Base-by-base conservation (phyloP, 2,797 vertebrate species). In the Notolabrus celidotus region DNA sequence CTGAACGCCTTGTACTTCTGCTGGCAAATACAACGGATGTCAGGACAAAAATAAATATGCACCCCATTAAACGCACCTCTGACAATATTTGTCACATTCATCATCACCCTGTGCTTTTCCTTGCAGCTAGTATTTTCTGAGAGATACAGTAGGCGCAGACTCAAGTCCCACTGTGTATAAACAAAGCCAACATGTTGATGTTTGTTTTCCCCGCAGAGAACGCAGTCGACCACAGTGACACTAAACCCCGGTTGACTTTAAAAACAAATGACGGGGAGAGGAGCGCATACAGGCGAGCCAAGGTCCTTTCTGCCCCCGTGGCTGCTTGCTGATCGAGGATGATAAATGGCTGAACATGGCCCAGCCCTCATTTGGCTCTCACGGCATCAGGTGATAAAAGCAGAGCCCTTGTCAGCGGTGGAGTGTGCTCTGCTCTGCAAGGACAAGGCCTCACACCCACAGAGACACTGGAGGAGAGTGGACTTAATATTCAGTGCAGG, bases 311-410 rank as follows among this genome's bases (percentile, higher is more conserved):
- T 83, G 87, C 89, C 86, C 85, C 88, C 43, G 73, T 82, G 86
- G 88, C 84, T 80, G 86, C 84, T 80, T 74, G 7, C 84, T 76
- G 88, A 88, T 87, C 51, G 50, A 22, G 20, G 80, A 90, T 93
- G 92, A 94, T 93, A 80, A 92, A 94, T 91, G 85, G 74, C 79
- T 61, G 74, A 83, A 92, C 92, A 91, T 69, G 79, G 80, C 81
- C 77, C 33, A 86, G 84, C 74, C 81, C 89, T 88, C 92, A 89
- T 93, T 91, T 92, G 85, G 90, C 88, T 89, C 87, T 75, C 78
- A 14, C 76, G 15, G 83, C 85, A 85, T 92, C 90, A 82, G 88
- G 87, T 91, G 91, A 94, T 92, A 90, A 93, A 92, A 92, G 86
- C 74, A 22, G 53, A 86, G 84, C 86, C 81, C 79, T 88, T 86